Base-by-base conservation (phyloP, 2,113 vertebrate genomes). In the Xenopus borealis region DNA sequence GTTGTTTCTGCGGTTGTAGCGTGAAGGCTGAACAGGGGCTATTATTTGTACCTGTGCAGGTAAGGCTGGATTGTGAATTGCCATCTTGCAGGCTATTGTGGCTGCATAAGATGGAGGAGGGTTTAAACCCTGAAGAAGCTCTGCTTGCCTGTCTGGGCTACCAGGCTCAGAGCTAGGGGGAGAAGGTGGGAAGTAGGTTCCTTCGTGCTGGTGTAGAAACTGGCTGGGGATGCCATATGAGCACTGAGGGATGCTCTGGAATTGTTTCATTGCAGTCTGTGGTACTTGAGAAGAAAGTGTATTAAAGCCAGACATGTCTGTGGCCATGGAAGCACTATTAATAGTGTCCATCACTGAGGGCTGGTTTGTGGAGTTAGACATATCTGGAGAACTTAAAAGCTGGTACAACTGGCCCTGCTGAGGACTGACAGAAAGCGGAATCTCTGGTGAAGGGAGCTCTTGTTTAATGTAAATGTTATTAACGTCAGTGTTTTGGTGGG, bases 121-220 rank as follows among this genome's bases (percentile, higher is more conserved):
- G 45, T 94, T 94, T 79, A 96, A 85, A 83, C 95, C 96, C 80
- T 95, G 95, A 18, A 94, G 84, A 81, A 96, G 91, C 82, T 94
- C 94, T 82, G 93, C 95, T 82, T 93, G 91, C 74, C 93, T 89
- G 78, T 95, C 94, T 8, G 96, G 97, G 83, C 97, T 99, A 20
- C 95, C 91, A 44, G 96, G 96, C 80, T 98, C 94, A 2, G 96
- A 98, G 82, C 91, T 98, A 12, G 97, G 97, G 3, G 97, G 97
- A 0, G 97, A 99, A 0, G 95, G 96, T 46, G 97, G 97, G 62
- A 98, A 90, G 78, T 96, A 97, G 66, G 92, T 89, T 16, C 89
- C 88, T 71, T 93, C 93, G 40, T 92, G 94, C 66, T 85, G 70
- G 62, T 89, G 88, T 70, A 91, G 85, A 47, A 91, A 87, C 76